Evolutionary conservation across 2,888 invertebrate genomes (phyloP).

Genomic region (Stegophylla sp.): DNA sequence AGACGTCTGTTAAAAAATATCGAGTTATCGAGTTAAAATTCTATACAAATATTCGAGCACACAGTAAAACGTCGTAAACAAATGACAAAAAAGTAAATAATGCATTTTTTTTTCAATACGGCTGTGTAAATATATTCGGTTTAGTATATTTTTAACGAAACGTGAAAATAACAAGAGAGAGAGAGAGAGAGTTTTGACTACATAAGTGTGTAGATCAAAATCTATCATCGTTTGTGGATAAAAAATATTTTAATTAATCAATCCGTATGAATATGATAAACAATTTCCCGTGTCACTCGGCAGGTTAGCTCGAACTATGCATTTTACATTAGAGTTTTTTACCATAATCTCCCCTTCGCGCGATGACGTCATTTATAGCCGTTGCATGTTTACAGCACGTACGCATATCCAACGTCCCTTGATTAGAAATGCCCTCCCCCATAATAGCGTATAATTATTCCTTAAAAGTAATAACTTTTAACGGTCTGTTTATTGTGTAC

Average conservation of each 20-base stretch:
- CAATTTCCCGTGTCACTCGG: neutral
- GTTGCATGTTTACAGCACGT: constrained; percentile 16
- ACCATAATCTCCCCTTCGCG: neutral
- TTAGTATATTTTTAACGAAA: neutral
- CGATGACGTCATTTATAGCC: constrained; percentile 52
- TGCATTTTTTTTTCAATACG: too few relatives aligned
- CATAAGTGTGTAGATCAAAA: neutral
- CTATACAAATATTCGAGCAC: neutral
- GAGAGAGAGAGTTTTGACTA: neutral
- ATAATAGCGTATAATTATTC: constrained; percentile 20
- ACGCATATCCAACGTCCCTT: neutral
- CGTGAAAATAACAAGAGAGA: neutral
- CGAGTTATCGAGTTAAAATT: neutral
- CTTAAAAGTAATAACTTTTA: constrained; percentile 39
- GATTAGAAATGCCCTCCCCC: constrained; percentile 9
- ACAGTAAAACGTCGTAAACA: neutral
- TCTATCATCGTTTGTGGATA: neutral
- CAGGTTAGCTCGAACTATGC: neutral
- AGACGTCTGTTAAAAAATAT: neutral
- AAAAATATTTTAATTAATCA: constrained; percentile 23
- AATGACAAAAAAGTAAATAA: neutral
- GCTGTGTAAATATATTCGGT: too few relatives aligned
- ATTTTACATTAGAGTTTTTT: constrained; percentile 9
- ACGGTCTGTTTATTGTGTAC: constrained; percentile 22
- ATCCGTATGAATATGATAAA: neutral